Conservation (phyloP, 2,797 vertebrate species). For the Pitangus sulphuratus region DNA sequence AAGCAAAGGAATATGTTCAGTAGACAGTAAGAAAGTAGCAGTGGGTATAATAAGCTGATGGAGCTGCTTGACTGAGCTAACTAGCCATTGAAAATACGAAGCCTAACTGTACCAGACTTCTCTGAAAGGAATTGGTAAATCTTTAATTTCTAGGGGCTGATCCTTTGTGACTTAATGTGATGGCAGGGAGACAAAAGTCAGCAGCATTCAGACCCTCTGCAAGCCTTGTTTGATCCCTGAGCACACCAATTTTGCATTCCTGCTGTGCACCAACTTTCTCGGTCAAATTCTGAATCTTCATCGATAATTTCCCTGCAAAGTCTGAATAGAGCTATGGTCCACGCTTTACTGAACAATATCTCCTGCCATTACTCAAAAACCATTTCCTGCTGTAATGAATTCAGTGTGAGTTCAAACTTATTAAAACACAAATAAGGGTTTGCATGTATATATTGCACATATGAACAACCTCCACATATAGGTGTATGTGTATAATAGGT, state of each 20-base stretch:
- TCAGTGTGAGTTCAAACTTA: neutral
- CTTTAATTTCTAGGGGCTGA: neutral
- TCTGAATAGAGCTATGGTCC: neutral
- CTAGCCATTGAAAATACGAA: neutral
- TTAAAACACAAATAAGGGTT: neutral
- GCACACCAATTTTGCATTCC: neutral
- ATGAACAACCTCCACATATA: neutral
- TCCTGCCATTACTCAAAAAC: neutral
- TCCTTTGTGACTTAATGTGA: neutral
- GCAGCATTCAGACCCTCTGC: neutral
- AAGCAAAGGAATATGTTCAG: neutral
- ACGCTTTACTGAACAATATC: neutral
- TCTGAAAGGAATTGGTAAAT: neutral
- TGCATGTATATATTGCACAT: fast-evolving
- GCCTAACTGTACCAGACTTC: neutral
- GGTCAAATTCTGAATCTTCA: neutral
- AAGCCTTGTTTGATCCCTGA: neutral
- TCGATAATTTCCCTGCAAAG: neutral
- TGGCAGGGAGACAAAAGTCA: neutral
- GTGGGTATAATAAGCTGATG: neutral
- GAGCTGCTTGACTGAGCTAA: neutral
- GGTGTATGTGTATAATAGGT: neutral
- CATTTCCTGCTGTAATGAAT: neutral
- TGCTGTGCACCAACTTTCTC: neutral
- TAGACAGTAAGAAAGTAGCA: neutral